phyloP scores from a whole-genome alignment of 2,888 invertebrate species.

The Eupeodes latifasciatus region DNA sequence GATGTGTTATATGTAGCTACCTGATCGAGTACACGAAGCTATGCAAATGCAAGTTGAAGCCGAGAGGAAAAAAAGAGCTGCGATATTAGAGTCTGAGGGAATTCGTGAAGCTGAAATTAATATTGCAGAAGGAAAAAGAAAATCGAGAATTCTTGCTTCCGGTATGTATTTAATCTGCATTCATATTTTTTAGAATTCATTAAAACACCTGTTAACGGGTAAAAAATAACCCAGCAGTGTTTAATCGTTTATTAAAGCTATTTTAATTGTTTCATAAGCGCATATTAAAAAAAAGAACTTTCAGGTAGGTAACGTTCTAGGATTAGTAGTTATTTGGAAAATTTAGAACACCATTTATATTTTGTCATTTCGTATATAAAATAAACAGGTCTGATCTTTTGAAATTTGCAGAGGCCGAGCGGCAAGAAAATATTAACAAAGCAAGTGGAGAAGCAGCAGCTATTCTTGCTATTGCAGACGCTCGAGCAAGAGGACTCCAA shows the following conservation, averaged over 20 bases:
- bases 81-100: constrained; percentile 98
- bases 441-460: constrained; percentile 97
- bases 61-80: constrained; percentile 97
- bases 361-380: not conserved
- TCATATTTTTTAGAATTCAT: not conserved
- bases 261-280: too few relatives aligned
- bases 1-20: constrained; percentile 87
- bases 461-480: constrained; percentile 95
- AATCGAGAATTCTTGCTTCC: constrained; percentile 95
- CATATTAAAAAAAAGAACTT: too few relatives aligned
- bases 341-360: not conserved
- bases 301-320: too few relatives aligned
- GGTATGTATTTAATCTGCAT: constrained; percentile 84
- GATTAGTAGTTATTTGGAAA: not conserved
- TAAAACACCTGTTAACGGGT: too few relatives aligned
- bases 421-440: constrained; percentile 96
- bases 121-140: constrained; percentile 97
- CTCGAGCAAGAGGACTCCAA: constrained; percentile 92
- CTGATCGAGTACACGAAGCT: constrained; percentile 96
- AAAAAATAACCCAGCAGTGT: too few relatives aligned
- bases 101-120: constrained; percentile 96
- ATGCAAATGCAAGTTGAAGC: constrained; percentile 99
- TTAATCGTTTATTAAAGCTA: too few relatives aligned
- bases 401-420: constrained; percentile 91
- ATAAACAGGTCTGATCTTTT: not conserved